These are phyloP conservation scores for Drosophila baimaii DNA, from an alignment of 1,140 invertebrate genomes.

Conservation along the genomic window DNA sequence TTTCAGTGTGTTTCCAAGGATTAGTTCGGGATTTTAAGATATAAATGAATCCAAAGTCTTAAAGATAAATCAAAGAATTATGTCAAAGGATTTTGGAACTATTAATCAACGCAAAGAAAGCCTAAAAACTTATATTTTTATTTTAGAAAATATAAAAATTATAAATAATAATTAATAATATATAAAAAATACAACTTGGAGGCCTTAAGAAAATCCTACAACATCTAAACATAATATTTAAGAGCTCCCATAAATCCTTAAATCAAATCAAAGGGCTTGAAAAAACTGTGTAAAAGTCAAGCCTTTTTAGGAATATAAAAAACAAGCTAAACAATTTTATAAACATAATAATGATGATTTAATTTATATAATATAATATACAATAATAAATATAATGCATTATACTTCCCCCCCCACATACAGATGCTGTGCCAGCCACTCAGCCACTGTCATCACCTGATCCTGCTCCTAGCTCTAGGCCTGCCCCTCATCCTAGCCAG, in stretches of 20 bases:
- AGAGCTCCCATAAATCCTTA: background rate
- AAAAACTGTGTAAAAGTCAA: background rate
- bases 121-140: background rate
- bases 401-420: background rate
- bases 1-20: background rate
- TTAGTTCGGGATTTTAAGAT: background rate
- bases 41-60: background rate
- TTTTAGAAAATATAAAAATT: background rate
- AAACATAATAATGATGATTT: too few species aligned
- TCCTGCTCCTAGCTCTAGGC: constrained; percentile 42
- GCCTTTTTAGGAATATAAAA: background rate
- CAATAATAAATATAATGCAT: too few species aligned
- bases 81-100: too few species aligned
- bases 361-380: background rate
- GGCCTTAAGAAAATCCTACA: too few species aligned
- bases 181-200: too few species aligned
- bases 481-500: constrained; percentile 19
- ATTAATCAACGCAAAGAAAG: background rate
- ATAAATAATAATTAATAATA: too few species aligned
- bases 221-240: background rate
- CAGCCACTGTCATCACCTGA: constrained; percentile 13
- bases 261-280: background rate
- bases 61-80: background rate
- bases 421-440: constrained; percentile 49
- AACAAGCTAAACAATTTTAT: too few species aligned